phyloP scores from a whole-genome alignment of 2,888 invertebrate genomes.

The Schrankia costaestrigalis region DNA sequence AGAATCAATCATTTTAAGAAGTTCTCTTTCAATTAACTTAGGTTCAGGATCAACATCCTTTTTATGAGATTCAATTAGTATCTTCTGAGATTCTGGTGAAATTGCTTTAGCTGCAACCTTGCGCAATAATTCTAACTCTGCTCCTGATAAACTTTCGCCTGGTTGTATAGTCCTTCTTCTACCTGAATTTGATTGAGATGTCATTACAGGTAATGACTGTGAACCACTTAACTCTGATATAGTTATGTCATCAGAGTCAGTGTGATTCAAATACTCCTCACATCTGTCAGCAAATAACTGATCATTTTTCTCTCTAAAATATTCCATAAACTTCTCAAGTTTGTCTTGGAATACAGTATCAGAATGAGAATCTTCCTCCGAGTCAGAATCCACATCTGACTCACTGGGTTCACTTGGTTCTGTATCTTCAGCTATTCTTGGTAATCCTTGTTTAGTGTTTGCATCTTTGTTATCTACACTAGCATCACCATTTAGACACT shows the following conservation, averaged over 20 bases:
- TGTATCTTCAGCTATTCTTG: slow-evolving; percentile 75
- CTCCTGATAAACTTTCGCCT: slow-evolving; percentile 81
- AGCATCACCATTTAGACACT: slow-evolving; percentile 84
- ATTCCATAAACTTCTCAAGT: slow-evolving; percentile 85
- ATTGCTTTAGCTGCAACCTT: slow-evolving; percentile 81
- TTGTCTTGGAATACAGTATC: slow-evolving; percentile 85
- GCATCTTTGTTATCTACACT: slow-evolving; percentile 67
- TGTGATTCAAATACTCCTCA: slow-evolving; percentile 80
- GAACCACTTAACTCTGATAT: slow-evolving; percentile 76
- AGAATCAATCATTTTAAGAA: slow-evolving; percentile 76
- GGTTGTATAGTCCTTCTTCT: slow-evolving; percentile 82
- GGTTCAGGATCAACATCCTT: slow-evolving; percentile 79
- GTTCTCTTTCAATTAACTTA: slow-evolving; percentile 73
- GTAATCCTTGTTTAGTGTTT: slow-evolving; percentile 66
- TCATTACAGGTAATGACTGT: slow-evolving; percentile 70
- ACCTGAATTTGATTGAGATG: slow-evolving; percentile 72
- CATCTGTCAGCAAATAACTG: slow-evolving; percentile 82
- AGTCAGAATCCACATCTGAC: slow-evolving; percentile 82
- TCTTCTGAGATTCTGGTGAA: slow-evolving; percentile 76
- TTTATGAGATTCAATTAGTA: slow-evolving; percentile 78
- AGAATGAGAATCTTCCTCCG: slow-evolving; percentile 78
- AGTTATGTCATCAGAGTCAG: slow-evolving; percentile 76
- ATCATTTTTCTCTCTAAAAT: slow-evolving; percentile 86
- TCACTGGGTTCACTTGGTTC: slow-evolving; percentile 83
- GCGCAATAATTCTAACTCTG: slow-evolving; percentile 80